Evolutionary conservation across 2,113 vertebrate species (phyloP).

Genomic region (Pseudorhombus dupliciocellatus): DNA sequence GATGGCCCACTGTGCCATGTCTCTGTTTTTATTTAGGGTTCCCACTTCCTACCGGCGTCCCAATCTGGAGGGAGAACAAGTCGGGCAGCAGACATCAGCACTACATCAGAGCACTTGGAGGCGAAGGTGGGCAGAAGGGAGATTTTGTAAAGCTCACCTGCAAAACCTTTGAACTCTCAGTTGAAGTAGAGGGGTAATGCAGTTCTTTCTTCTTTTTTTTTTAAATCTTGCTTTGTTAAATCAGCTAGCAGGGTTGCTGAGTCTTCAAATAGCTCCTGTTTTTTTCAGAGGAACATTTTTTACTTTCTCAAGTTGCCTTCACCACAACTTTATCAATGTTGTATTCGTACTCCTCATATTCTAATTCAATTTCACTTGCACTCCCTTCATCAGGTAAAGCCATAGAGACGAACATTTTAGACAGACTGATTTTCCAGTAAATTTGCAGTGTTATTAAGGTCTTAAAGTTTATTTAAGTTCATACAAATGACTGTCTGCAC

Average conservation of each 20-base stretch:
- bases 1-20: constrained; percentile 74
- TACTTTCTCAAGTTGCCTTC: neutral
- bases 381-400: neutral
- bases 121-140: constrained; percentile 90
- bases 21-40: constrained; percentile 78
- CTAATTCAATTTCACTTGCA: no score
- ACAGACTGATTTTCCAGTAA: accelerated
- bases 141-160: constrained; percentile 60
- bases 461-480: constrained; percentile 10
- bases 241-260: neutral
- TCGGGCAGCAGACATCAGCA: constrained; percentile 88
- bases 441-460: neutral
- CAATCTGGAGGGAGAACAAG: constrained; percentile 91
- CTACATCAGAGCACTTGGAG: constrained; percentile 87
- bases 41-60: constrained; percentile 82
- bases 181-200: neutral
- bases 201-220: neutral
- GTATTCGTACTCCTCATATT: neutral
- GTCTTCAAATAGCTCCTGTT: neutral
- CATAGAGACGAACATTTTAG: neutral
- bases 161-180: constrained; percentile 18
- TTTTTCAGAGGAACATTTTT: constrained; percentile 1
- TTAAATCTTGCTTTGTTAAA: neutral
- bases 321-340: constrained; percentile 14
- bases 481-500: neutral